phyloP scores from a whole-genome alignment of 2,113 vertebrate species.

The Scopus umbretta region DNA sequence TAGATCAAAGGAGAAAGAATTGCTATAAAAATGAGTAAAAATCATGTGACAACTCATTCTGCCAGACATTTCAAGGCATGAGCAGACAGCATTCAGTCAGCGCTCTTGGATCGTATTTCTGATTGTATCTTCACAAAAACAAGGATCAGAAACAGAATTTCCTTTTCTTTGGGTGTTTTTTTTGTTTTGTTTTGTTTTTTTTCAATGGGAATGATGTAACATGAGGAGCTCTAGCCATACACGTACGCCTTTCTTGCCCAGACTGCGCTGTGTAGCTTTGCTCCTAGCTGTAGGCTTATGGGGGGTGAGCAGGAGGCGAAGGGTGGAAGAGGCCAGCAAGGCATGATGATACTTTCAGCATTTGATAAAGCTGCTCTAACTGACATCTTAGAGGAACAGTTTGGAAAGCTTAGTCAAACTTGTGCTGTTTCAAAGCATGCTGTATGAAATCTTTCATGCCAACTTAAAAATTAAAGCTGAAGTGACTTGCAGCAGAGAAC shows the following conservation, averaged over 20 bases:
- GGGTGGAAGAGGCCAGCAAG: neutral
- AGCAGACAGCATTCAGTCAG: slow-evolving; percentile 37
- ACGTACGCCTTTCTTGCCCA: neutral
- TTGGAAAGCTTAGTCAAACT: neutral
- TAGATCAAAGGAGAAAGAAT: slow-evolving; percentile 31
- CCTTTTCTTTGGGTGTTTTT: neutral
- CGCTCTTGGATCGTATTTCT: slow-evolving; percentile 29
- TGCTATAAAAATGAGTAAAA: slow-evolving; percentile 27
- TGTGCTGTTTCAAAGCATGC: neutral
- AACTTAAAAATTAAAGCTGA: neutral
- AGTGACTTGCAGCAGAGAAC: neutral
- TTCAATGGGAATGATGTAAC: neutral
- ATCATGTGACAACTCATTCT: neutral
- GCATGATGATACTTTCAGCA: neutral
- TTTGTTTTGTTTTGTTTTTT: neutral
- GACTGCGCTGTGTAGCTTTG: accelerated
- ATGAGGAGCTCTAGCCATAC: neutral
- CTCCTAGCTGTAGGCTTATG: neutral
- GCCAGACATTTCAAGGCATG: neutral
- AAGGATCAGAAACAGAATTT: slow-evolving; percentile 40
- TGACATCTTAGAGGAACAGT: neutral
- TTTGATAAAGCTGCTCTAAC: neutral
- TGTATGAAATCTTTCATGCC: neutral
- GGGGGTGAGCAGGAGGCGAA: neutral
- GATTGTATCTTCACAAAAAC: slow-evolving; percentile 33